phyloP scores from a whole-genome alignment of 2,888 invertebrate genomes.

The Nomada ruficornis region DNA sequence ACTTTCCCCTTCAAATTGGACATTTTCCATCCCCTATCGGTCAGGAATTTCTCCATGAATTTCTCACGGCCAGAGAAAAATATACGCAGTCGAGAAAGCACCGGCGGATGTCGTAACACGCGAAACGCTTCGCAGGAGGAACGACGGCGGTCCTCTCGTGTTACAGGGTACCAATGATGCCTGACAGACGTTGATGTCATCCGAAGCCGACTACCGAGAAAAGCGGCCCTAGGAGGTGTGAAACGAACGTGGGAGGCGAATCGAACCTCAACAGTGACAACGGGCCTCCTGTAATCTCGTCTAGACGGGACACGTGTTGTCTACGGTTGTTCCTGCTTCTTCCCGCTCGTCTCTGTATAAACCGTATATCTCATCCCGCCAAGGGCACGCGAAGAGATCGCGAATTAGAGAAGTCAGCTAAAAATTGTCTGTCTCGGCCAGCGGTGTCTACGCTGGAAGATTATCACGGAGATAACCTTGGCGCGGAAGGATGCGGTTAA shows the following conservation, averaged over 20 bases:
- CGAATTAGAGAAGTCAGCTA: constrained; percentile 23
- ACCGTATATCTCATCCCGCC: constrained; percentile 22
- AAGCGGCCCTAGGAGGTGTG: constrained; percentile 38
- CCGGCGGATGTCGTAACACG: constrained; percentile 48
- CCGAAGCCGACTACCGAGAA: constrained; percentile 53
- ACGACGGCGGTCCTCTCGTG: constrained; percentile 50
- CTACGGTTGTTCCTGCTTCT: constrained; percentile 43
- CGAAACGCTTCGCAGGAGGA: constrained; percentile 18
- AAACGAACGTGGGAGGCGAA: constrained; percentile 53
- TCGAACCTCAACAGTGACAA: constrained; percentile 68
- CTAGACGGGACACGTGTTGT: constrained; percentile 74
- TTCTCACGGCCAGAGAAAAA: background rate
- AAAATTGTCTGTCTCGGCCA: constrained; percentile 22
- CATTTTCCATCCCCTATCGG: too few species aligned
- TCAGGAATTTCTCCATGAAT: background rate
- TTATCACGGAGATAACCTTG: constrained; percentile 9
- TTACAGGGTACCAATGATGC: constrained; percentile 64
- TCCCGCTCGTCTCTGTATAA: constrained; percentile 13
- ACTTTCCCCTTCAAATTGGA: too few species aligned
- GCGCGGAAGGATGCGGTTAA: background rate
- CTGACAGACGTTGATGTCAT: constrained; percentile 69
- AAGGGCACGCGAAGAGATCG: constrained; percentile 28
- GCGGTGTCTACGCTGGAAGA: constrained; percentile 11
- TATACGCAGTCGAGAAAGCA: constrained; percentile 2
- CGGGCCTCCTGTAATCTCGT: constrained; percentile 77